Evolutionary conservation across 2,888 invertebrate genomes (phyloP), one percentile per base, ranked within the genome.

Genomic region (Dermolepida albohirtum): DNA sequence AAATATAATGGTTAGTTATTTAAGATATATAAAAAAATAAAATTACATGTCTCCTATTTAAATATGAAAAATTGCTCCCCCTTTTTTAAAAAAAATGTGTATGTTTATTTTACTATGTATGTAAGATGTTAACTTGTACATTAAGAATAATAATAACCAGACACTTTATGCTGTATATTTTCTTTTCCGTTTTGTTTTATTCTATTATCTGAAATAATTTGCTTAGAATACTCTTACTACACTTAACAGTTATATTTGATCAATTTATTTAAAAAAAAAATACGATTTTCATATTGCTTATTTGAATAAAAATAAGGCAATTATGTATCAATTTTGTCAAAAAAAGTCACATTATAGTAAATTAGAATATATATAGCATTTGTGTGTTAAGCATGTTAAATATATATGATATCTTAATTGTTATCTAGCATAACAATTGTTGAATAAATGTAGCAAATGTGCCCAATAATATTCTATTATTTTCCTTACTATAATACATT

Each of bases 401-500:
- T 80, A 79, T 79, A 79, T 78, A 77, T 80, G 79, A 82, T 81
- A 81, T 82, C 81, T 75, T 81, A 81, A 82, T 81, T 81, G 82
- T 82, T 83, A 83, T 81, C 78, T 76, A 71, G 71, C 77, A 80
- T 79, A 80, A 77, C 79, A 79, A 82, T 83, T 82, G 82, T 83
- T 83, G 81, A 83, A 83, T 83, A 83, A 82, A 83, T 83, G 83
- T 83, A 83, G 82, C 82, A 81, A 77, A 78, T 80, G 79, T 81
- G 69, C 69, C 69, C 69, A 54, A 52, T 78, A 78, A 76, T 67
- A 29, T 29, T 1, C 10, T 34, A 6, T 50, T 29, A 8, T 39
- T 64, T 64, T 54, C 8, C 52, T 64, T 52, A 12, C 12, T 22
- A 1, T 34, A 1, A 34, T 34, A 1, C 6, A 34, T 34, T 34